Conservation (phyloP, 2,888 invertebrate genomes). For the Drosophila kokeensis region DNA sequence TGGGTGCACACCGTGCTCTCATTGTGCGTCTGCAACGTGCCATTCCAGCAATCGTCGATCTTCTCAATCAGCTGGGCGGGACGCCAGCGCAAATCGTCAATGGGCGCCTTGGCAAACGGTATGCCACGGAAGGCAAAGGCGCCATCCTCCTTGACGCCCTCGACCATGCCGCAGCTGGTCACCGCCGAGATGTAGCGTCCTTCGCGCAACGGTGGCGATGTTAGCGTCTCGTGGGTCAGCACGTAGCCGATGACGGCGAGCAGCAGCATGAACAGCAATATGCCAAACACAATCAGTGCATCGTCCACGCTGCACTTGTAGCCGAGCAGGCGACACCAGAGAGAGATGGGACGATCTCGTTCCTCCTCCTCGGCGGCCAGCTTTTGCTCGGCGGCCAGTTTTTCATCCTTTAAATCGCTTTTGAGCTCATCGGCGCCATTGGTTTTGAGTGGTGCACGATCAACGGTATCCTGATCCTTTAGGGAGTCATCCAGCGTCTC, state of each 20-base stretch:
- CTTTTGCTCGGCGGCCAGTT: constrained; percentile 82
- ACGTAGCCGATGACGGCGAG: constrained; percentile 89
- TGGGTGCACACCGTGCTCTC: constrained; percentile 90
- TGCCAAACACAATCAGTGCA: constrained; percentile 87
- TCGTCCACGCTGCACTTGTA: constrained; percentile 89
- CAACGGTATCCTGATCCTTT: constrained; percentile 87
- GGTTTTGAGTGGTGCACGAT: constrained; percentile 84
- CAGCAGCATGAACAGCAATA: constrained; percentile 87
- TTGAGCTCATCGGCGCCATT: constrained; percentile 88
- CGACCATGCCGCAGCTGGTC: constrained; percentile 91
- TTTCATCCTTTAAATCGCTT: constrained; percentile 88
- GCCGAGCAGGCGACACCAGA: constrained; percentile 87
- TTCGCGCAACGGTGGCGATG: constrained; percentile 88
- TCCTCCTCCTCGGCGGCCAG: constrained; percentile 78
- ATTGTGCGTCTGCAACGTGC: constrained; percentile 89
- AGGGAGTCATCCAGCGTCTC: constrained; percentile 92
- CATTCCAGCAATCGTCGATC: constrained; percentile 92
- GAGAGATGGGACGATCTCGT: constrained; percentile 82
- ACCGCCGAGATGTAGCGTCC: constrained; percentile 90
- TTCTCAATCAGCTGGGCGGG: constrained; percentile 89
- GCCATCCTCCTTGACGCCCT: constrained; percentile 91
- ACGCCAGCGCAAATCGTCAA: constrained; percentile 89
- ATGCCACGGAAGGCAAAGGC: constrained; percentile 93
- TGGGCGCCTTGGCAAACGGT: constrained; percentile 91
- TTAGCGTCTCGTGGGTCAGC: constrained; percentile 87